Percentiles rank a stretch among this genome's conserved stretches.
phyloP scores from a whole-genome alignment of 2,797 vertebrate species.

The Spheniscus humboldti region DNA sequence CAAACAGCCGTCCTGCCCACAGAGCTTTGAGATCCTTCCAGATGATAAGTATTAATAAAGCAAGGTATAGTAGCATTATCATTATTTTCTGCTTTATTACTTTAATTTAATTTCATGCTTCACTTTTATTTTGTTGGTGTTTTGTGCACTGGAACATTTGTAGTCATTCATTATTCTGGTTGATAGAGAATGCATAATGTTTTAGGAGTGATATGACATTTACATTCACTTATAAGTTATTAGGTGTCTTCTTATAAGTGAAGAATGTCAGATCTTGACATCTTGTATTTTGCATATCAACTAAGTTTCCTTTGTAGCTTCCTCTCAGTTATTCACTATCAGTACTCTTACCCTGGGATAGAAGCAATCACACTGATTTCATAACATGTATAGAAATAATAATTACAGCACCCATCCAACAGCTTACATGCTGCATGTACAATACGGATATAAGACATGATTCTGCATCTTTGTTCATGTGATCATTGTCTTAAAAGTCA shows the following conservation, averaged over 20 bases:
- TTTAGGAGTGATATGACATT: conserved; percentile 56
- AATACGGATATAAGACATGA: background rate
- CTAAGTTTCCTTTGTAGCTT: background rate
- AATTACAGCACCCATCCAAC: background rate
- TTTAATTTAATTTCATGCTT: conserved; percentile 28
- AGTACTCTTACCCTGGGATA: background rate
- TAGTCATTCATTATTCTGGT: conserved; percentile 57
- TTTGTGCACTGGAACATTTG: conserved; percentile 1
- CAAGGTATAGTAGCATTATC: background rate
- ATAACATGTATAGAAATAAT: background rate
- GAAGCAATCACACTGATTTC: background rate
- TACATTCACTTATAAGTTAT: conserved; percentile 52
- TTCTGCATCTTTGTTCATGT: background rate
- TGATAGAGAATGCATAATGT: conserved; percentile 4
- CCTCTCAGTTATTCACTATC: background rate
- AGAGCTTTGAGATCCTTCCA: background rate
- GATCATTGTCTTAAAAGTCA: background rate
- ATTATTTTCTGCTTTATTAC: background rate
- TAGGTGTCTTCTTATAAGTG: conserved; percentile 37
- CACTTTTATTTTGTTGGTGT: conserved; percentile 11
- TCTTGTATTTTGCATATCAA: conserved; percentile 36
- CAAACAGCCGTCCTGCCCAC: background rate
- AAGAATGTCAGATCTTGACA: conserved; percentile 46
- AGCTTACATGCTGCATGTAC: background rate
- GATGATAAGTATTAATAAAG: background rate